These are phyloP conservation scores for Sciaenops ocellatus DNA, from an alignment of 2,797 vertebrate species.

Conservation along the genomic window DNA sequence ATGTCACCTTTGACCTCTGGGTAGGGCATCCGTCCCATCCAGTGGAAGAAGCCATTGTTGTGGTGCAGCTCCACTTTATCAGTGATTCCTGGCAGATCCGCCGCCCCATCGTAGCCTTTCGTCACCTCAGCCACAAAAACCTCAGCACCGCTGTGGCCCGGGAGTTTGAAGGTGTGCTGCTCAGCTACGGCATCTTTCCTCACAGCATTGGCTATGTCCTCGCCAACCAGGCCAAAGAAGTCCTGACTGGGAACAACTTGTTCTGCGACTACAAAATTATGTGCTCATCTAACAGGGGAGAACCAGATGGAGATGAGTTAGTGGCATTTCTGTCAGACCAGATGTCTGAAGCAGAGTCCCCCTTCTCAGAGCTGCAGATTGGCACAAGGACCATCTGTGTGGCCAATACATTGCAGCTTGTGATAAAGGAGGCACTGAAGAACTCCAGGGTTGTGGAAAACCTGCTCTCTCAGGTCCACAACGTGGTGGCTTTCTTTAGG, in stretches of 20 bases:
- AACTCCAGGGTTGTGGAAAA: slow-evolving; percentile 84
- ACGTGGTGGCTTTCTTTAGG: slow-evolving; percentile 85
- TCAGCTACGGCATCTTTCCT: slow-evolving; percentile 85
- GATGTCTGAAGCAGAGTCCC: slow-evolving; percentile 54
- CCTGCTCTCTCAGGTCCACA: slow-evolving; percentile 82
- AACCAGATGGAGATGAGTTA: slow-evolving; percentile 81
- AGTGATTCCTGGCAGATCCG: slow-evolving; percentile 81
- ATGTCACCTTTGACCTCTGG: slow-evolving; percentile 86
- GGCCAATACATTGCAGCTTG: slow-evolving; percentile 74
- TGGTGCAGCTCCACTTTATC: slow-evolving; percentile 85
- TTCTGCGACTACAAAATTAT: slow-evolving; percentile 86
- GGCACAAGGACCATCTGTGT: slow-evolving; percentile 77
- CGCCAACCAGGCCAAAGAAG: slow-evolving; percentile 81
- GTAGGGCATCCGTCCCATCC: slow-evolving; percentile 59
- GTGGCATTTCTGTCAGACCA: slow-evolving; percentile 79
- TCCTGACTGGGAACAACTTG: slow-evolving; percentile 72
- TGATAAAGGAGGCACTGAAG: slow-evolving; percentile 85
- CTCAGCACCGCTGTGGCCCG: slow-evolving; percentile 61
- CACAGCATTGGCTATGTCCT: slow-evolving; percentile 83
- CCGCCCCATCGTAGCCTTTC: slow-evolving; percentile 82
- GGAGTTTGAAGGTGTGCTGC: slow-evolving; percentile 84
- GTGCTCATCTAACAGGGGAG: slow-evolving; percentile 75
- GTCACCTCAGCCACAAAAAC: slow-evolving; percentile 76
- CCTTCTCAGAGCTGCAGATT: slow-evolving; percentile 76
- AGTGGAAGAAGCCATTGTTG: slow-evolving; percentile 65